Evolutionary conservation across 2,113 vertebrate species (phyloP).

Genomic region (Phaethon lepturus): DNA sequence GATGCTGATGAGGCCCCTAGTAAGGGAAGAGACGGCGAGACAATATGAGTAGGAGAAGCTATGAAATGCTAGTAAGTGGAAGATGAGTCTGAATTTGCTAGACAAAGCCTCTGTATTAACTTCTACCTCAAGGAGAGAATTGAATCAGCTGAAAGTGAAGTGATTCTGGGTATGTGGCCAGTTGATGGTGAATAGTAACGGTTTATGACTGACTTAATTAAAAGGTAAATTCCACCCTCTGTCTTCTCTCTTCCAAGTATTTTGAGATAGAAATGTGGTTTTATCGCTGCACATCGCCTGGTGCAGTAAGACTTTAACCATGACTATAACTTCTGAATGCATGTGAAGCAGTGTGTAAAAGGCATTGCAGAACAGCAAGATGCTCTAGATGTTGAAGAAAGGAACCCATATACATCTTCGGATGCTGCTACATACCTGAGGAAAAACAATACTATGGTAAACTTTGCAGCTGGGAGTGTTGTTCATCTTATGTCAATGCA

Average conservation of each 20-base stretch:
- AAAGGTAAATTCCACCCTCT: not conserved
- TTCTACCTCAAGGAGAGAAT: not conserved
- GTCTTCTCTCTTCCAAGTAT: not conserved
- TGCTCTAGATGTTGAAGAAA: not conserved
- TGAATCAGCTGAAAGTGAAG: not conserved
- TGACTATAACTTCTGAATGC: not conserved
- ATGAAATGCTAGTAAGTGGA: not conserved
- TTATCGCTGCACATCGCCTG: accelerated
- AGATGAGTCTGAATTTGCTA: not conserved
- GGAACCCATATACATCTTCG: not conserved
- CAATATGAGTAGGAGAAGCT: not conserved
- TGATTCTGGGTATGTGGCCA: not conserved
- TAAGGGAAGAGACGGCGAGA: not conserved
- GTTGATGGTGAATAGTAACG: no score
- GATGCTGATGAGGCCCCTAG: not conserved
- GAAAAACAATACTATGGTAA: not conserved
- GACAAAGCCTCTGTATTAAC: not conserved
- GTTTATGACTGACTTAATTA: not conserved
- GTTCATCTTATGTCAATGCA: not conserved
- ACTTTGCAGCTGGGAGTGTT: not conserved
- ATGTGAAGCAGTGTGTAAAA: not conserved
- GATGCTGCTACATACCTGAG: not conserved
- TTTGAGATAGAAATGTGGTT: not conserved
- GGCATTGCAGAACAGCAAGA: not conserved
- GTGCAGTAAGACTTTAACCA: not conserved